Evolutionary conservation across 2,113 vertebrate species (phyloP).

Genomic region (Galbula dea): DNA sequence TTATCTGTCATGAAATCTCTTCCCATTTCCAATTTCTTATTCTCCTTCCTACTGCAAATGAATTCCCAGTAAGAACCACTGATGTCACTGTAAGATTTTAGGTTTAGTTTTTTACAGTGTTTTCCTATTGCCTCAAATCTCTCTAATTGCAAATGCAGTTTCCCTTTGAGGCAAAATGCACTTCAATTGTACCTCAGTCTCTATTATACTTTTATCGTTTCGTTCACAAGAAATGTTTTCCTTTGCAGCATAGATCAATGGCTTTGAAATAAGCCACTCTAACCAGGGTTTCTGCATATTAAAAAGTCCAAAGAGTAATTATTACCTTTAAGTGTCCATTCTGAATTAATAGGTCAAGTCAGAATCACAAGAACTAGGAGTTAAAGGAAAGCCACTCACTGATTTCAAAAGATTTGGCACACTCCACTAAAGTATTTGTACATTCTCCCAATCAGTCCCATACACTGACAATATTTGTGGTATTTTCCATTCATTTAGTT

Average conservation of each 20-base stretch:
- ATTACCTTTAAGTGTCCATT: not conserved
- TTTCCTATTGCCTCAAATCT: not conserved
- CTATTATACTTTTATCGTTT: not conserved
- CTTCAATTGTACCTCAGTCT: not conserved
- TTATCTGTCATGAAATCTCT: not conserved
- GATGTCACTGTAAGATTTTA: not conserved
- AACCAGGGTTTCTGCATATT: not conserved
- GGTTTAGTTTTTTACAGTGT: not conserved
- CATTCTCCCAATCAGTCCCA: not conserved
- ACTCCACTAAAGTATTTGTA: fast-evolving
- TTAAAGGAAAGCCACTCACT: not conserved
- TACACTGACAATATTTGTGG: fast-evolving
- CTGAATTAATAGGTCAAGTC: not conserved
- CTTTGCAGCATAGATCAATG: not conserved
- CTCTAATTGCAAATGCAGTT: not conserved
- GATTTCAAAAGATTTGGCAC: not conserved
- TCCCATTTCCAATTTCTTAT: not conserved
- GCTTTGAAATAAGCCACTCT: not conserved
- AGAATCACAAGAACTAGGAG: not conserved
- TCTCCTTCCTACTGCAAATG: not conserved
- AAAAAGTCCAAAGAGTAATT: not conserved
- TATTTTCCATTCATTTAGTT: not conserved
- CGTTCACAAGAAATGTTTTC: not conserved
- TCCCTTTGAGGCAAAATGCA: not conserved
- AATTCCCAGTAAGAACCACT: not conserved